Evolutionary conservation across 2,113 vertebrate species (phyloP).

Genomic region (Crotalus horridus): DNA sequence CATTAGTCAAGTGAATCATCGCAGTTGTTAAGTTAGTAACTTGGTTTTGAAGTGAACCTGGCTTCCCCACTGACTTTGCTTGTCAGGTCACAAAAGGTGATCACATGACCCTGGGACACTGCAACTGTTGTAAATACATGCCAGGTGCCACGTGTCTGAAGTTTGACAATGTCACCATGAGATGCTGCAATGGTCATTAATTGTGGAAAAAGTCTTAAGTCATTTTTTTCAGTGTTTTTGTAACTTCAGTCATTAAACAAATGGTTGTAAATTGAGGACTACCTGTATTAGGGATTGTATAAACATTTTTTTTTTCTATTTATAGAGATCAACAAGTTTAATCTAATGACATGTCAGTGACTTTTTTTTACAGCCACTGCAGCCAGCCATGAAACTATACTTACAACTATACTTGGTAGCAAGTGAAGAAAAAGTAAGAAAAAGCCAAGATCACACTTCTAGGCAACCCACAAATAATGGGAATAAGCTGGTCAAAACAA

Average conservation of each 20-base stretch:
- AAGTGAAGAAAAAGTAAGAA: neutral
- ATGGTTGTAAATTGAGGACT: neutral
- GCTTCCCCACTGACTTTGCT: neutral
- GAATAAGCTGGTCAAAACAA: neutral
- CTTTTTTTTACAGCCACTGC: neutral
- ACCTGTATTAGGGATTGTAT: neutral
- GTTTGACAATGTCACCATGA: neutral
- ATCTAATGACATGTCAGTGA: neutral
- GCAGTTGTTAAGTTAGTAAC: neutral
- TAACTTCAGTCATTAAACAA: neutral
- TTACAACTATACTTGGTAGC: neutral
- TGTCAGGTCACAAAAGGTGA: neutral
- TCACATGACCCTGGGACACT: neutral
- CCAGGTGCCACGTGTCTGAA: neutral
- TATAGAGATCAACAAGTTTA: neutral
- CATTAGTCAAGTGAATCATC: neutral
- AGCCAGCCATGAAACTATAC: neutral
- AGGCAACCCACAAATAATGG: neutral
- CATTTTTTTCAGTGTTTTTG: neutral
- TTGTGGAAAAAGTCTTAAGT: neutral
- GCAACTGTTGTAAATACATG: neutral
- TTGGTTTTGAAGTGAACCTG: neutral
- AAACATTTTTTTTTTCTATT: constrained; percentile 9
- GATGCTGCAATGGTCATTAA: neutral
- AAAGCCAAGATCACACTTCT: neutral